Percentiles rank a stretch among this genome's conserved stretches.
Conservation (phyloP, 2,113 vertebrate genomes). For the Lamprologus tigripictilis region DNA sequence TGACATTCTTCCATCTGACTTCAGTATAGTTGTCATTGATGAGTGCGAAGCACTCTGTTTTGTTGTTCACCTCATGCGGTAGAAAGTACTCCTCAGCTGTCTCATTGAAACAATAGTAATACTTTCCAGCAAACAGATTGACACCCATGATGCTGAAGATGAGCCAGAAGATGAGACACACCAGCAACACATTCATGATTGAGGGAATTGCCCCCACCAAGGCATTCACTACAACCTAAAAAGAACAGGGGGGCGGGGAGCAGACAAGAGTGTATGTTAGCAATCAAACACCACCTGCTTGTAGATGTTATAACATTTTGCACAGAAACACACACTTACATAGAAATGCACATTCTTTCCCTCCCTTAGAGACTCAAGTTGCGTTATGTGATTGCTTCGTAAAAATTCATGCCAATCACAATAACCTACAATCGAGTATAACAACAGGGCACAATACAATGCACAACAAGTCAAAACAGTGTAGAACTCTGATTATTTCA, state of each 20-base stretch:
- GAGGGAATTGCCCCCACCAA: conserved; percentile 99
- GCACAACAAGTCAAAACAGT: not conserved
- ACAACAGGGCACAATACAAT: not conserved
- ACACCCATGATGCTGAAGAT: conserved; percentile 99
- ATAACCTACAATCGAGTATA: not conserved
- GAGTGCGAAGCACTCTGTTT: conserved; percentile 76
- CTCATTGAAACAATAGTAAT: conserved; percentile 94
- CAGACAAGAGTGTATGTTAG: not conserved
- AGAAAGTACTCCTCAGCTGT: conserved; percentile 76
- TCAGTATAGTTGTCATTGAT: conserved; percentile 76
- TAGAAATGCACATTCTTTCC: conserved; percentile 37
- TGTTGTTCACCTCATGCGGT: conserved; percentile 80
- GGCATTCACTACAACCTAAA: conserved; percentile 97
- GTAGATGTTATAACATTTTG: not conserved
- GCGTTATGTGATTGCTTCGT: not conserved
- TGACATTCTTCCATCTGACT: conserved; percentile 96
- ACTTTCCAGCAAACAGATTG: conserved; percentile 97
- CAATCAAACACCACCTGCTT: not conserved
- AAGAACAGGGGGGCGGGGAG: conserved; percentile 11
- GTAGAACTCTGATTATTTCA: not conserved
- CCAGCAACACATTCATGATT: conserved; percentile 99
- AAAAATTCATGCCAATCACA: not conserved
- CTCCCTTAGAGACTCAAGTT: not conserved
- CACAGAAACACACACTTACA: conserved; percentile 12
- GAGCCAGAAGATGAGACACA: conserved; percentile 99